phyloP scores from a whole-genome alignment of 2,797 vertebrate genomes.

The Schizothorax lantsangensis region DNA sequence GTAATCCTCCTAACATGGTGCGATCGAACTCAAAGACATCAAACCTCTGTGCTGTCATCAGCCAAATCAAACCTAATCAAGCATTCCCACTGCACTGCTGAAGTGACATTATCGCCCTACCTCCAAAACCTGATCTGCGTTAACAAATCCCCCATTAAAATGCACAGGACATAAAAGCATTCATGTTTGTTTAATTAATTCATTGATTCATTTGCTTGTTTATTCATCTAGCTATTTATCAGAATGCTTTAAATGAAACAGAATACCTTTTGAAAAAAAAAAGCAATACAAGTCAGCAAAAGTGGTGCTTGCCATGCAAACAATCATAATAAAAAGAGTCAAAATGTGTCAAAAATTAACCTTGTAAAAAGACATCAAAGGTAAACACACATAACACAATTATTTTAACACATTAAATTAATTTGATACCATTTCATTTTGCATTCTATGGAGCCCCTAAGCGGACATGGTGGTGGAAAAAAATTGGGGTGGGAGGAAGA shows the following conservation, averaged over 20 bases:
- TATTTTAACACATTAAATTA: neutral
- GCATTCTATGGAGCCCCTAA: neutral
- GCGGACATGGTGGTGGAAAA: no score
- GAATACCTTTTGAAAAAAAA: neutral
- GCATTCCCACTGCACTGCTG: conserved; percentile 46
- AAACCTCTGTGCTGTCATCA: conserved; percentile 54
- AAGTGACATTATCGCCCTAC: conserved; percentile 69
- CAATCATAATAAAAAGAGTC: neutral
- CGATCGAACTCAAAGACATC: conserved; percentile 73
- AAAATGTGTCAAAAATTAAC: neutral
- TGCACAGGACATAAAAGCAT: conserved; percentile 37
- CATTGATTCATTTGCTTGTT: conserved; percentile 41
- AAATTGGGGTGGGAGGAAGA: no score
- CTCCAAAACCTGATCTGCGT: conserved; percentile 65
- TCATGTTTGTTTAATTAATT: conserved; percentile 51
- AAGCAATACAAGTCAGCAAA: neutral
- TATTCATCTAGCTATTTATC: conserved; percentile 26
- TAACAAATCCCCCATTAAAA: conserved; percentile 69
- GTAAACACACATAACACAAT: neutral
- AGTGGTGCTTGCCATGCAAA: neutral
- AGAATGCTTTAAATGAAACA: neutral
- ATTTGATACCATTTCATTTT: neutral
- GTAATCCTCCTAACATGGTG: conserved; percentile 75
- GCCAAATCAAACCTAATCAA: conserved; percentile 20
- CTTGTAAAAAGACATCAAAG: neutral